These are phyloP conservation scores for Melieria crassipennis DNA, from an alignment of 2,888 invertebrate species.

Conservation along the genomic window DNA sequence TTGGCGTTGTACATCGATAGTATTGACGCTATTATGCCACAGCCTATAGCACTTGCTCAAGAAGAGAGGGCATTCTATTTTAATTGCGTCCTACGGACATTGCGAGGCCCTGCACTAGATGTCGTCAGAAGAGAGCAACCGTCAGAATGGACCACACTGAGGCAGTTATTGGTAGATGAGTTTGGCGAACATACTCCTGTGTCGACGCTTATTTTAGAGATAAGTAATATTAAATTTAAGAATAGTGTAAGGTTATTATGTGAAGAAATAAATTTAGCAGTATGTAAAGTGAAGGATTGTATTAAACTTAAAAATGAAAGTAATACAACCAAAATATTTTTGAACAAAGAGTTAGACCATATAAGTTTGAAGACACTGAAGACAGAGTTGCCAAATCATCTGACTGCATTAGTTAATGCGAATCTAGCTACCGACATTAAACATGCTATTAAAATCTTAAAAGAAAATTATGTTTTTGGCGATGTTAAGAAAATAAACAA, in stretches of 20 bases:
- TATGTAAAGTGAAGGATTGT: constrained; percentile 1
- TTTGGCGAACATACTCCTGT: constrained; percentile 28
- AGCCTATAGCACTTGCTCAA: neutral
- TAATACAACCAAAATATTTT: neutral
- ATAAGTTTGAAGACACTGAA: neutral
- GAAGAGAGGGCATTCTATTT: constrained; percentile 23
- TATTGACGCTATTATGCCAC: constrained; percentile 28
- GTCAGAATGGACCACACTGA: constrained; percentile 13
- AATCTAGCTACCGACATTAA: constrained; percentile 1
- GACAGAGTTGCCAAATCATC: constrained; percentile 7
- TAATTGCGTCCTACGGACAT: constrained; percentile 21
- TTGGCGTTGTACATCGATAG: constrained; percentile 28
- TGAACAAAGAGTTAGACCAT: neutral
- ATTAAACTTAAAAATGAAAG: constrained; percentile 5
- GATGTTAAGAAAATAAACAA: constrained; percentile 18
- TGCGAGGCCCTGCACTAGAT: constrained; percentile 21
- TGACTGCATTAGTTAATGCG: constrained; percentile 11
- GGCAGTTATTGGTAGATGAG: constrained; percentile 21
- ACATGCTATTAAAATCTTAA: constrained; percentile 19
- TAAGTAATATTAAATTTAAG: constrained; percentile 20
- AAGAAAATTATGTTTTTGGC: constrained; percentile 18
- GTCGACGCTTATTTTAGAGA: constrained; percentile 24
- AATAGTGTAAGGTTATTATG: constrained; percentile 10
- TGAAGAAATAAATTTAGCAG: constrained; percentile 19
- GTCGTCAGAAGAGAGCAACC: constrained; percentile 23